Conservation (phyloP, 2,797 vertebrate species). For the Passerculus sandwichensis region DNA sequence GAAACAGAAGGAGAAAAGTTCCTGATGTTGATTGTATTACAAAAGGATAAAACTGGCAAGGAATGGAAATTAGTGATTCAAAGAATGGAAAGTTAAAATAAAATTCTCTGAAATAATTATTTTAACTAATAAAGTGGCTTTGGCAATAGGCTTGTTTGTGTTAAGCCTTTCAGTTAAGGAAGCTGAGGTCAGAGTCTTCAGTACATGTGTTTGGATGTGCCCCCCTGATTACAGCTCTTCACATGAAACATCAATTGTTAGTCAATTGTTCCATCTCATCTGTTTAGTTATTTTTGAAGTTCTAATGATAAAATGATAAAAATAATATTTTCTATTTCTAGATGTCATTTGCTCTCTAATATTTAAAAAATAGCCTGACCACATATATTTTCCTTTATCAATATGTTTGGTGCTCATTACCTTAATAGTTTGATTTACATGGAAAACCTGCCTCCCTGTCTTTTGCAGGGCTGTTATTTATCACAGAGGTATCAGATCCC, state of each 20-base stretch:
- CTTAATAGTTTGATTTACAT: not conserved
- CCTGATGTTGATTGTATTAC: not conserved
- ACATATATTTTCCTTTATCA: not conserved
- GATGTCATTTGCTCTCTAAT: not conserved
- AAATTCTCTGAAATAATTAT: not conserved
- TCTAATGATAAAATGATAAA: not conserved
- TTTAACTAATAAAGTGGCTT: not conserved
- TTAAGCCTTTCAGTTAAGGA: not conserved
- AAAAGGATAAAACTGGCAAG: conserved; percentile 29
- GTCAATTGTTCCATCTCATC: not conserved
- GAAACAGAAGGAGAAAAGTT: conserved; percentile 22
- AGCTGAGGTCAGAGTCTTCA: not conserved
- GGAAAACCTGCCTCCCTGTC: not conserved
- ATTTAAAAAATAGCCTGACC: not conserved
- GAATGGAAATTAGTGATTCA: conserved; percentile 1
- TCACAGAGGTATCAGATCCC: not conserved
- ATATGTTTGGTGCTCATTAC: not conserved
- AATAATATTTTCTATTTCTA: not conserved
- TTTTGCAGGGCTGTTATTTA: not conserved
- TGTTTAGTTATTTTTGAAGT: not conserved
- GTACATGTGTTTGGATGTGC: not conserved
- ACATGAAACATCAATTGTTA: fast-evolving
- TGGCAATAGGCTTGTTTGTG: not conserved
- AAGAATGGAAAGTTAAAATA: conserved; percentile 20
- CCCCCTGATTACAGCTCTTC: not conserved